Evolutionary conservation across 2,797 vertebrate genomes (phyloP).

Genomic region (Sarcophilus harrisii): DNA sequence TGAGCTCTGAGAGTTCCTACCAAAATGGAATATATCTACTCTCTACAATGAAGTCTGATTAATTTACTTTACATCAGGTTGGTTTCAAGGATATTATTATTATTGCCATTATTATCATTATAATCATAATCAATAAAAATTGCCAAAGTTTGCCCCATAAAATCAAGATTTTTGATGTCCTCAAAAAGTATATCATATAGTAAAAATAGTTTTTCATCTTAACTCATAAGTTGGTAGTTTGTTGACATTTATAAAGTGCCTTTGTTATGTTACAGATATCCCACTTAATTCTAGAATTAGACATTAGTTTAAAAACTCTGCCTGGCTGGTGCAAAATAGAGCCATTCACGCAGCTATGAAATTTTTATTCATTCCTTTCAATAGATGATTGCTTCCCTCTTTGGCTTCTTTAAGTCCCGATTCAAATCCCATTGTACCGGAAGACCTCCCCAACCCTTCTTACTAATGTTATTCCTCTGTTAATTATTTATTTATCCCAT

Average conservation of each 20-base stretch:
- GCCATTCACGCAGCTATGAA: neutral
- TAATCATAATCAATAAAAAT: neutral
- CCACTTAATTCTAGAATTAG: neutral
- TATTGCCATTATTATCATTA: neutral
- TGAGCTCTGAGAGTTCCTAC: neutral
- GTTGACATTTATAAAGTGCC: neutral
- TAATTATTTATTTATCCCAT: neutral
- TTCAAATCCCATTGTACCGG: neutral
- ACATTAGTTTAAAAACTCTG: neutral
- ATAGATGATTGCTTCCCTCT: neutral
- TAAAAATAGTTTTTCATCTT: neutral
- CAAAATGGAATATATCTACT: neutral
- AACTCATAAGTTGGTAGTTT: neutral
- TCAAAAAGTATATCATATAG: neutral
- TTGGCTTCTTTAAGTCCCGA: neutral
- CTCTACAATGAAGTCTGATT: neutral
- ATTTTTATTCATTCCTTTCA: neutral
- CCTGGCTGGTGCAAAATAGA: neutral
- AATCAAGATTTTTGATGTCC: neutral
- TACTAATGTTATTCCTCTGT: neutral
- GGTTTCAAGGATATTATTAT: neutral
- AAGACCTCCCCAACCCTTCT: neutral
- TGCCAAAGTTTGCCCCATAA: neutral
- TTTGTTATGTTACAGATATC: neutral
- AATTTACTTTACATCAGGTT: neutral